These are phyloP conservation scores for Tachuris rubrigastra DNA, from an alignment of 2,113 vertebrate genomes.

Conservation along the genomic window DNA sequence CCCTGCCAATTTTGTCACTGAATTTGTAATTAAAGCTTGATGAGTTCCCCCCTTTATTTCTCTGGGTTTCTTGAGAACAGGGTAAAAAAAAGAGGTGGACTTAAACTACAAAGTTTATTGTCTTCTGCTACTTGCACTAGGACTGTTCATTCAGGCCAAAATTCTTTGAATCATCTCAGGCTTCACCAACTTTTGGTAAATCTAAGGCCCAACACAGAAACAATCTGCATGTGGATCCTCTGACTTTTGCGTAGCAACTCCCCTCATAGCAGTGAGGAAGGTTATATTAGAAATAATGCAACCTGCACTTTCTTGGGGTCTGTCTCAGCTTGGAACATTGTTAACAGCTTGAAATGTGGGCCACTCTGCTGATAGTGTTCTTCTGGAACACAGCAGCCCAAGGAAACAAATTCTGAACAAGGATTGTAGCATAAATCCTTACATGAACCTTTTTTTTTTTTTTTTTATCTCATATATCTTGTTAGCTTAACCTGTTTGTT, in stretches of 20 bases:
- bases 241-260: not conserved
- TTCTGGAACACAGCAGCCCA: not conserved
- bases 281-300: not conserved
- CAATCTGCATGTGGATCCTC: not conserved
- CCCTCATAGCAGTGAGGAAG: fast-evolving
- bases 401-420: not conserved
- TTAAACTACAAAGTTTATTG: not conserved
- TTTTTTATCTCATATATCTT: not conserved
- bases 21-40: slow-evolving; percentile 1
- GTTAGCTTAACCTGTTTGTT: not conserved
- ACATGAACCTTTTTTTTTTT: not conserved
- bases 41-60: not conserved
- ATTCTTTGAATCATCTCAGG: fast-evolving
- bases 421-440: not conserved
- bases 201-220: not conserved
- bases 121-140: not conserved
- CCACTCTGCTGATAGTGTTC: not conserved
- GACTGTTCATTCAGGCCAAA: not conserved
- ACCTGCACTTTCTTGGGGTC: not conserved
- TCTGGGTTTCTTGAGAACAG: not conserved
- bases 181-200: not conserved
- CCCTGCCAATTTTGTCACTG: not conserved
- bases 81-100: not conserved
- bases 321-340: not conserved
- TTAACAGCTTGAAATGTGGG: not conserved